These are phyloP conservation scores for Antitype chi DNA, from an alignment of 2,888 invertebrate species.

Conservation along the genomic window DNA sequence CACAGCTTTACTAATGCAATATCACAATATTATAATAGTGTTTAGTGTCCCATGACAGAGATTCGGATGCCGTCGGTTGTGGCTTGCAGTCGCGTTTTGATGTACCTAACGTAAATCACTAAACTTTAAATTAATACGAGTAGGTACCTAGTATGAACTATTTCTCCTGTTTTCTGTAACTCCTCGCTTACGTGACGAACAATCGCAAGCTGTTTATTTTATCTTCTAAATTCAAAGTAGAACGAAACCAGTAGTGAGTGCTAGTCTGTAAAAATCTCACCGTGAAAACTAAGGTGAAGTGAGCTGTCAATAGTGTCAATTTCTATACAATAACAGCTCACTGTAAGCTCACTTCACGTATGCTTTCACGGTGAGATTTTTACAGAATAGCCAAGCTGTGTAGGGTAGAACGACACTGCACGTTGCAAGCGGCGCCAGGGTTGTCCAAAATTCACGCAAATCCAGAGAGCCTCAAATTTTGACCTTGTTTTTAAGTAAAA, in stretches of 20 bases:
- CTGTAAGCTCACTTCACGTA: too few species aligned
- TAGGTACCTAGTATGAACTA: conserved; percentile 14
- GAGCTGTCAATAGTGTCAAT: too few species aligned
- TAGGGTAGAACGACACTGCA: conserved; percentile 69
- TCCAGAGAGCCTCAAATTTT: conserved; percentile 86
- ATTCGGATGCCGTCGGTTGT: conserved; percentile 69
- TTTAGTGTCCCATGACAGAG: conserved; percentile 71
- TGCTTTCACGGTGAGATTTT: too few species aligned
- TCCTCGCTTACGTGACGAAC: conserved; percentile 48
- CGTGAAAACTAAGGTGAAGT: too few species aligned
- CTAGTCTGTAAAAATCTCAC: too few species aligned
- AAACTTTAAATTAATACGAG: conserved; percentile 26
- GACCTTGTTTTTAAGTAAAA: conserved; percentile 88
- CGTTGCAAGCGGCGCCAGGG: conserved; percentile 78
- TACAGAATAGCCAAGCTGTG: too few species aligned
- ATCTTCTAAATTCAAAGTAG: conserved; percentile 47
- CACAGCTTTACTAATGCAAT: conserved; percentile 89
- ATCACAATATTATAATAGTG: conserved; percentile 83
- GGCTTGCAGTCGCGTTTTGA: conserved; percentile 68
- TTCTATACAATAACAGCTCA: too few species aligned
- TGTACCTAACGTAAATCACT: conserved; percentile 44
- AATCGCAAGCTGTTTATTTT: conserved; percentile 28
- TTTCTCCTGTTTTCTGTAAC: conserved; percentile 27
- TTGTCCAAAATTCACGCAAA: conserved; percentile 85
- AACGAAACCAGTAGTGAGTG: too few species aligned